Percentiles rank a stretch among this genome's conserved stretches.
These are phyloP conservation scores for Drosophila sturtevanti DNA, from an alignment of 1,140 invertebrate species.

Conservation along the genomic window DNA sequence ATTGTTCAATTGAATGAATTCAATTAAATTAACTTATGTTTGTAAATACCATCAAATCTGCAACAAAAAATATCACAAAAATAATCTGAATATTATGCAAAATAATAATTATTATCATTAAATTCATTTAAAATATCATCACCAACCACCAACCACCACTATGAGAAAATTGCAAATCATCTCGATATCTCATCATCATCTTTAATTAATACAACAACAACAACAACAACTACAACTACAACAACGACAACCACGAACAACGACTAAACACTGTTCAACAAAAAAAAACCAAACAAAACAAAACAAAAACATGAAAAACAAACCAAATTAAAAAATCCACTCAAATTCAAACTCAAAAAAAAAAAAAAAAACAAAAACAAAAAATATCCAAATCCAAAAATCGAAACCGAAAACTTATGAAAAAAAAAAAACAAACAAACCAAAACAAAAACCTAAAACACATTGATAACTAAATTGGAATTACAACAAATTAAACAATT, in stretches of 20 bases:
- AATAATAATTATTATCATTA: slow-evolving; percentile 1
- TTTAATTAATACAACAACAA: slow-evolving; percentile 26
- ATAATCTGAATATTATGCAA: slow-evolving; percentile 8
- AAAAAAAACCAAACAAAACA: slow-evolving; percentile 30
- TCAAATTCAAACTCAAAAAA: slow-evolving; percentile 11
- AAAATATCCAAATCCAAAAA: too few relatives aligned
- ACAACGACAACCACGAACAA: slow-evolving; percentile 38
- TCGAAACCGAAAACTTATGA: too few relatives aligned
- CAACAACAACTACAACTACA: slow-evolving; percentile 35
- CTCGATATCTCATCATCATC: slow-evolving; percentile 40
- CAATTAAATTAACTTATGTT: slow-evolving; percentile 36
- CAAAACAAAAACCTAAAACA: too few relatives aligned
- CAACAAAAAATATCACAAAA: slow-evolving; percentile 30
- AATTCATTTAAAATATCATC: slow-evolving; percentile 34
- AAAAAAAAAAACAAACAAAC: too few relatives aligned
- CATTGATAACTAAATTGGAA: too few relatives aligned
- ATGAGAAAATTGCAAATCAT: slow-evolving; percentile 36
- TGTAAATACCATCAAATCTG: slow-evolving; percentile 58
- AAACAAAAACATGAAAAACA: slow-evolving; percentile 25
- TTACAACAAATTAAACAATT: too few relatives aligned
- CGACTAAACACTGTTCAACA: slow-evolving; percentile 30
- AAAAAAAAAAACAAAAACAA: slow-evolving; percentile 38
- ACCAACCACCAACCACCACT: background rate
- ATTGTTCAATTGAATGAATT: slow-evolving; percentile 42
- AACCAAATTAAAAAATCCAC: too few relatives aligned